These are phyloP conservation scores for Nesometra sesokonis DNA, from an alignment of 35 echinoderm and acorn worm species.

Conservation along the genomic window DNA sequence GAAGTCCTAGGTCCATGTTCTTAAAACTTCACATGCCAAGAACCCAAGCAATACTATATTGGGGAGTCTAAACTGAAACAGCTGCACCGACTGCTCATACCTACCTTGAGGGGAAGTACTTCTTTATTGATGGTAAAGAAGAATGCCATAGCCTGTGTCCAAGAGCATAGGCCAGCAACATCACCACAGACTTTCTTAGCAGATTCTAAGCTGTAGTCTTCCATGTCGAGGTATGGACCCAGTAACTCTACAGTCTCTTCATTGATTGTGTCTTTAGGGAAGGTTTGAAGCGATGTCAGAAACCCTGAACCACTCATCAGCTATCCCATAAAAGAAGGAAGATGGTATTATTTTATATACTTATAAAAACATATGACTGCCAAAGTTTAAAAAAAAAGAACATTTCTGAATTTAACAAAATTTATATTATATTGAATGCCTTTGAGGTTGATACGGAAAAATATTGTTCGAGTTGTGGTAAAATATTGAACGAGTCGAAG, in stretches of 20 bases:
- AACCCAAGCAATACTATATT: too few species aligned
- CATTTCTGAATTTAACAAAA: too few species aligned
- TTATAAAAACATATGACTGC: background rate
- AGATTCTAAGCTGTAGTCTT: slow-evolving; percentile 71
- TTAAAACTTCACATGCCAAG: too few species aligned
- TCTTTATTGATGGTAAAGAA: slow-evolving; percentile 98
- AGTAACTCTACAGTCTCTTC: slow-evolving; percentile 86
- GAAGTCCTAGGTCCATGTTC: too few species aligned
- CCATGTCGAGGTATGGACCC: slow-evolving; percentile 70
- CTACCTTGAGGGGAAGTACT: slow-evolving; percentile 88
- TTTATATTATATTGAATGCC: too few species aligned
- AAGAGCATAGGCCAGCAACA: slow-evolving; percentile 94
- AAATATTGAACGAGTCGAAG: too few species aligned
- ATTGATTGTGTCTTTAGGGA: slow-evolving; percentile 93
- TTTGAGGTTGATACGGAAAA: too few species aligned
- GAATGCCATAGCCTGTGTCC: slow-evolving; percentile 87
- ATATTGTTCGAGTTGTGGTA: too few species aligned
- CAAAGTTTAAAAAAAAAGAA: too few species aligned
- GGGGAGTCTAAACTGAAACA: too few species aligned
- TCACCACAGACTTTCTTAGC: slow-evolving; percentile 99
- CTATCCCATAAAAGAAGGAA: slow-evolving; percentile 36
- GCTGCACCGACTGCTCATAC: too few species aligned
- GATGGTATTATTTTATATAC: too few species aligned
- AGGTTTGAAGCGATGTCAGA: slow-evolving; percentile 46
- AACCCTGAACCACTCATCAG: slow-evolving; percentile 84